A percentile compares a stretch with the other conserved stretches of the same genome.
Evolutionary conservation across 2,888 invertebrate genomes (phyloP).

Genomic region (Dynastes maya): DNA sequence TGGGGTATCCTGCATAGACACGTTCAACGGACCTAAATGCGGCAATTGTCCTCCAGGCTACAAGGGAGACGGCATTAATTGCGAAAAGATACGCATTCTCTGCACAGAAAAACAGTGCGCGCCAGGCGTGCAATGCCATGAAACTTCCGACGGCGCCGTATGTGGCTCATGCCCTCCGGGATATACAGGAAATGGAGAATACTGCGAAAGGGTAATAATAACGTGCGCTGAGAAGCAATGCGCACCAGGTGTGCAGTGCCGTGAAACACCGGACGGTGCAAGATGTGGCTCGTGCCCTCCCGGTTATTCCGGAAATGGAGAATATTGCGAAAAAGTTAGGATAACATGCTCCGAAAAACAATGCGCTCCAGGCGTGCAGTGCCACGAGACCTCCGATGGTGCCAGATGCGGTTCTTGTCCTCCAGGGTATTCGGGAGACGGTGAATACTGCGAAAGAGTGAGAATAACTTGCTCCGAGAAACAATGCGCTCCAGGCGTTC

Average conservation of each 20-base stretch:
- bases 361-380: slow-evolving; percentile 81
- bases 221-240: slow-evolving; percentile 75
- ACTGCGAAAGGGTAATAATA: slow-evolving; percentile 70
- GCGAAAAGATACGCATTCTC: slow-evolving; percentile 71
- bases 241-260: slow-evolving; percentile 77
- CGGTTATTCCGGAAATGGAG: slow-evolving; percentile 84
- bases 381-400: slow-evolving; percentile 75
- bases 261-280: slow-evolving; percentile 74
- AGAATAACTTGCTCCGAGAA: slow-evolving; percentile 71
- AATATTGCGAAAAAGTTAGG: slow-evolving; percentile 73
- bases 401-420: slow-evolving; percentile 85
- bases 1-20: slow-evolving; percentile 78
- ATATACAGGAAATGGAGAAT: slow-evolving; percentile 75
- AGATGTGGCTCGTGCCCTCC: slow-evolving; percentile 84
- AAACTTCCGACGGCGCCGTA: slow-evolving; percentile 75
- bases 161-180: slow-evolving; percentile 85
- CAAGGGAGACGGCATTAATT: slow-evolving; percentile 83
- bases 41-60: slow-evolving; percentile 84
- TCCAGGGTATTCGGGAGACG: slow-evolving; percentile 82
- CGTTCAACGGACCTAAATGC: slow-evolving; percentile 76
- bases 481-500: slow-evolving; percentile 81
- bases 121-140: slow-evolving; percentile 77
- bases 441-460: slow-evolving; percentile 76
- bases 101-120: slow-evolving; percentile 77
- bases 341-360: slow-evolving; percentile 78